phyloP scores from a whole-genome alignment of 2,113 vertebrate genomes.

The Dasyurus viverrinus region DNA sequence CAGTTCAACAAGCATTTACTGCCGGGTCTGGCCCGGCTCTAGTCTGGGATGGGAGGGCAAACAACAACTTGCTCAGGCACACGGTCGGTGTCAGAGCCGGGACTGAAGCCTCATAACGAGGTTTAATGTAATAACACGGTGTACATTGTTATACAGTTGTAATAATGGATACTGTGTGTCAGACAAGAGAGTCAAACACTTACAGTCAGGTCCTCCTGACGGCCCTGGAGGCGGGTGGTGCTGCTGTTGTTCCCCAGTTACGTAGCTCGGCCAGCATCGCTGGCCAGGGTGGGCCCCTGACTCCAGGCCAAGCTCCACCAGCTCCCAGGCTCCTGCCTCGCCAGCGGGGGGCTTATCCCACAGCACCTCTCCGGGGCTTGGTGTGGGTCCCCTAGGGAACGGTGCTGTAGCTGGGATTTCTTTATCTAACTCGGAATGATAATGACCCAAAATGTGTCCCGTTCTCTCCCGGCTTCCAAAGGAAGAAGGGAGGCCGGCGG shows the following conservation, averaged over 20 bases:
- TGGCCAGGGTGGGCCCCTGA: background rate
- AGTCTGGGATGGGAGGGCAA: background rate
- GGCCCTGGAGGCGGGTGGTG: background rate
- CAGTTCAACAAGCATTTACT: background rate
- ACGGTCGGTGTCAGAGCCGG: too few species aligned
- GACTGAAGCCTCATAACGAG: background rate
- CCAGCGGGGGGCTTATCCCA: too few species aligned
- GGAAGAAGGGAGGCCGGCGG: background rate
- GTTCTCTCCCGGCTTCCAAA: background rate
- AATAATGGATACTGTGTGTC: background rate
- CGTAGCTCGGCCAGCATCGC: background rate
- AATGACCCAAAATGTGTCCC: too few species aligned
- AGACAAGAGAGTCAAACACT: background rate
- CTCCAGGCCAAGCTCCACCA: too few species aligned
- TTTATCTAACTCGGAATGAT: background rate
- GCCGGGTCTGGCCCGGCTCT: background rate
- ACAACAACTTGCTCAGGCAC: background rate
- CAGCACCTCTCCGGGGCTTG: background rate
- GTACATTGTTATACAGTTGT: too few species aligned
- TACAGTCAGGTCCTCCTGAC: background rate
- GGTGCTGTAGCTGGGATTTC: too few species aligned
- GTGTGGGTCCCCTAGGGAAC: background rate
- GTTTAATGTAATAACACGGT: too few species aligned
- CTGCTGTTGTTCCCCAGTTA: background rate
- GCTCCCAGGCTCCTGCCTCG: too few species aligned